phyloP scores from a whole-genome alignment of 2,113 vertebrate genomes.

The Calidris pygmaea region DNA sequence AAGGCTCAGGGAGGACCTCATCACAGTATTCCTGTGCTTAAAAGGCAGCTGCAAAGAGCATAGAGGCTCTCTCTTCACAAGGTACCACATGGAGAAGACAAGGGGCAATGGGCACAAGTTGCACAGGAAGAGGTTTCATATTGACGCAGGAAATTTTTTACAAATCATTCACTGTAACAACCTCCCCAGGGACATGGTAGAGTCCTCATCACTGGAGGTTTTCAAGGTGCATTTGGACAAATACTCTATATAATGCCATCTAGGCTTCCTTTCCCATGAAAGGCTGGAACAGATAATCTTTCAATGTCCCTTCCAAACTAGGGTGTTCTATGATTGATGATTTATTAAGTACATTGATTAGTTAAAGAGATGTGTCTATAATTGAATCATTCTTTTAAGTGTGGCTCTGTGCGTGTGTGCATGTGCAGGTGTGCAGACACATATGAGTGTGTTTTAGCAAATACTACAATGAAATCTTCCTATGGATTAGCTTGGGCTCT shows the following conservation, averaged over 20 bases:
- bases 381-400: background rate
- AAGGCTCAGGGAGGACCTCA: background rate
- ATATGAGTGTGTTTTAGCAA: background rate
- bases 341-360: background rate
- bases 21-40: background rate
- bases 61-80: background rate
- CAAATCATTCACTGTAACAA: background rate
- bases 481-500: background rate
- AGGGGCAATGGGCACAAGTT: accelerated
- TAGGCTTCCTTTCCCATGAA: background rate
- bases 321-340: background rate
- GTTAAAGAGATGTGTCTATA: background rate
- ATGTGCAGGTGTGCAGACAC: accelerated
- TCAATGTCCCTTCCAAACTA: background rate
- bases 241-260: background rate
- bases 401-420: accelerated
- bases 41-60: background rate
- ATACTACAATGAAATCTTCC: background rate
- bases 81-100: background rate
- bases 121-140: background rate
- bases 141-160: background rate
- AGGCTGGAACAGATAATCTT: background rate
- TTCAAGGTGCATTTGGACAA: background rate
- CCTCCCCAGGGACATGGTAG: background rate
- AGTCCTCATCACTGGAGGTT: background rate